These are phyloP conservation scores for Labeo rohita DNA, from an alignment of 2,113 vertebrate species.

Conservation along the genomic window DNA sequence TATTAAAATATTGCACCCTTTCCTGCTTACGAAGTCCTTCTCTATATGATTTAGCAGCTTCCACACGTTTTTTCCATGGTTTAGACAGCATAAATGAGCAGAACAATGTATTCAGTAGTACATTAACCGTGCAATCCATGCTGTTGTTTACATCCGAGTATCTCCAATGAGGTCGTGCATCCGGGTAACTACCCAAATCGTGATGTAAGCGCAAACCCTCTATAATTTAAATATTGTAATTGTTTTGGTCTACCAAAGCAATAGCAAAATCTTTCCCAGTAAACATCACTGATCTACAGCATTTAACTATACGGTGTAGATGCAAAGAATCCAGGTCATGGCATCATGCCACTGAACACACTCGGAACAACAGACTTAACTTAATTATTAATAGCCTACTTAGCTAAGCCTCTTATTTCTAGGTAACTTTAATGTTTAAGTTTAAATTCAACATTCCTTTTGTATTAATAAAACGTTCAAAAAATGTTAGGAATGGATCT, in stretches of 20 bases:
- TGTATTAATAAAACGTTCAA: not conserved
- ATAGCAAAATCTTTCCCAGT: not conserved
- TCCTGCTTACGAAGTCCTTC: too few species aligned
- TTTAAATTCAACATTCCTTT: not conserved
- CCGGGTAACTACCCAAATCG: too few species aligned
- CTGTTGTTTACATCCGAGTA: too few species aligned
- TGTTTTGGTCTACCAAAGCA: not conserved
- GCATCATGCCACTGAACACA: conserved; percentile 15
- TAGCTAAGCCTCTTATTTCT: conserved; percentile 29
- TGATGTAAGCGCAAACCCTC: too few species aligned
- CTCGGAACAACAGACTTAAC: not conserved
- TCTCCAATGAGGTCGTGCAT: too few species aligned
- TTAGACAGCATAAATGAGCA: too few species aligned
- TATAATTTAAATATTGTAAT: too few species aligned
- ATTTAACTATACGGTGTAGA: not conserved
- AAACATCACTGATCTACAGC: not conserved
- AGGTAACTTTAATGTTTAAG: not conserved
- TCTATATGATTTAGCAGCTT: too few species aligned
- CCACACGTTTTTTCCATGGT: too few species aligned
- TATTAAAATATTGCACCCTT: too few species aligned
- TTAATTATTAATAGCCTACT: conserved; percentile 10
- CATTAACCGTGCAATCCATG: too few species aligned
- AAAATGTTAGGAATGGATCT: not conserved
- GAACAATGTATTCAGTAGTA: too few species aligned
- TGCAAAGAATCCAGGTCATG: conserved; percentile 21